Percentiles rank a stretch among this genome's conserved stretches.
These are phyloP conservation scores for Podarcis siculus DNA, from an alignment of 2,797 vertebrate species.

Conservation along the genomic window DNA sequence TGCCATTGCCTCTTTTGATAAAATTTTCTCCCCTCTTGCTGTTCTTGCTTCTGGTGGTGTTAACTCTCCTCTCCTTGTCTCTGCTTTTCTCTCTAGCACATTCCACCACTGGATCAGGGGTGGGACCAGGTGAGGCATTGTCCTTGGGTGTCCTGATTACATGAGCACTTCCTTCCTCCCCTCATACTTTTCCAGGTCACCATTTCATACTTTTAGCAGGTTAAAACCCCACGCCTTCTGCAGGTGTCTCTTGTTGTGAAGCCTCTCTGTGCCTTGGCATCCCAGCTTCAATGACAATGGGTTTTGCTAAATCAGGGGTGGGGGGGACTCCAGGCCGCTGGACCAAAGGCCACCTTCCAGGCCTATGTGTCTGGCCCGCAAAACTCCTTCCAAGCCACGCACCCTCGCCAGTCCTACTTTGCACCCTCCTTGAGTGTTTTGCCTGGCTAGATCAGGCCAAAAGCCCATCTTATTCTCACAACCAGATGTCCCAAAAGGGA, in stretches of 20 bases:
- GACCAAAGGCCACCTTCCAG: no score
- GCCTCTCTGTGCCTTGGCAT: no score
- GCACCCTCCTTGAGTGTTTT: no score
- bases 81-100: constrained; percentile 83
- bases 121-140: constrained; percentile 87
- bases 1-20: no score
- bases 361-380: no score
- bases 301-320: background rate
- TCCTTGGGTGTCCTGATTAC: constrained; percentile 44
- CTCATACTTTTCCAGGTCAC: background rate
- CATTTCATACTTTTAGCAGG: background rate
- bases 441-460: no score
- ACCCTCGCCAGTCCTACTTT: no score
- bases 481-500: no score
- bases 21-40: background rate
- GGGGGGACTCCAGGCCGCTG: no score
- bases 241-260: background rate
- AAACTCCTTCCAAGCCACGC: no score
- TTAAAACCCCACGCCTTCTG: background rate
- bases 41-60: constrained; percentile 43
- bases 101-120: constrained; percentile 83
- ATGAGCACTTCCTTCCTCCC: background rate
- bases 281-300: background rate
- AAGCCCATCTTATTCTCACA: no score
- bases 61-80: constrained; percentile 75